Evolutionary conservation across 2,888 invertebrate genomes (phyloP), one percentile per base, ranked within the genome.

Genomic region (Harmothoe impar): DNA sequence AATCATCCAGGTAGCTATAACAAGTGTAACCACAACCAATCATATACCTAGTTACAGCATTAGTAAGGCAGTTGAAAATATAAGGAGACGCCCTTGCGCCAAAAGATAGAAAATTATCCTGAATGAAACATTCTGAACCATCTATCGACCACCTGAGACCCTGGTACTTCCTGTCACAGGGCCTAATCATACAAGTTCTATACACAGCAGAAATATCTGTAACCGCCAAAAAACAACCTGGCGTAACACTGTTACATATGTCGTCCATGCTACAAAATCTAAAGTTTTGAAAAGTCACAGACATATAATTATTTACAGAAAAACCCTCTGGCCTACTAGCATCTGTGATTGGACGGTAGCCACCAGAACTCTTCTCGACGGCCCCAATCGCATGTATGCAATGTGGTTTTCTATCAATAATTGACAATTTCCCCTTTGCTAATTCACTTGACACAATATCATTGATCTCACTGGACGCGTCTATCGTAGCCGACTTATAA

Each of bases 1-100:
- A 68, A n/a, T 68, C 68, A n/a, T 68, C 68, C n/a, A 68, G n/a
- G n/a, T 68, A 68, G n/a, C n/a, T 68, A 15, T 17, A 15, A 68
- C n/a, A 23, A 7, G 68, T n/a, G n/a, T n/a, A n/a, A n/a, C n/a
- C n/a, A n/a, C n/a, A n/a, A n/a, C n/a, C n/a, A n/a, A n/a, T n/a
- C n/a, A n/a, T n/a, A n/a, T n/a, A n/a, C n/a, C n/a, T n/a, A n/a
- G n/a, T n/a, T n/a, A n/a, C n/a, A n/a, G n/a, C 15, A n/a, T 68
- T n/a, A 7, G 20, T 68, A 7, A 68, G 5, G 20, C n/a, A 5
- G n/a, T 15, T 68, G n/a, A 68, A 68, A 17, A 68, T 68, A n/a
- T 17, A 68, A 17, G 68, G 68, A 15, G 68, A 15, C n/a, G n/a
- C n/a, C n/a, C n/a, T n/a, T n/a, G n/a, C n/a, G n/a, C n/a, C n/a